Evolutionary conservation across 2,888 invertebrate genomes (phyloP).

Genomic region (Drosophila pseudotakahashii): DNA sequence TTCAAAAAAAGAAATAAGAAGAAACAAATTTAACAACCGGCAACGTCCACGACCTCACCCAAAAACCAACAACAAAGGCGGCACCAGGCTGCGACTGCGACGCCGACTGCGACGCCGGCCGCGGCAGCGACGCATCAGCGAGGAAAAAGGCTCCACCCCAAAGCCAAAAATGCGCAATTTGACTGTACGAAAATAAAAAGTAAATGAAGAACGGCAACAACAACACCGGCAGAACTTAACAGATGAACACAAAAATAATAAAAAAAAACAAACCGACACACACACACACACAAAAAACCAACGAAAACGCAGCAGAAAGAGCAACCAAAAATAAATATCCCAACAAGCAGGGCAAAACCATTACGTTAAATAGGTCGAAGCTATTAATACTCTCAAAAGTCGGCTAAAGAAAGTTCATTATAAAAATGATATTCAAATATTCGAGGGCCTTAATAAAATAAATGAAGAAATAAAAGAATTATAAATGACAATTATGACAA

Average conservation of each 20-base stretch:
- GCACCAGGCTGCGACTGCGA: slow-evolving; percentile 32
- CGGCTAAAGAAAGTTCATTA: not conserved
- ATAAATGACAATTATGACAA: no score
- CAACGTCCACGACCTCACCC: slow-evolving; percentile 74
- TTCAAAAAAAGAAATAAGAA: slow-evolving; percentile 15
- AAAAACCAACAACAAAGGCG: slow-evolving; percentile 52
- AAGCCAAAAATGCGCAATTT: slow-evolving; percentile 78
- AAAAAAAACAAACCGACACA: slow-evolving; percentile 5
- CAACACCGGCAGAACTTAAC: slow-evolving; percentile 61
- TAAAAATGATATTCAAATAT: not conserved
- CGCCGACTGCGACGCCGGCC: slow-evolving; percentile 12
- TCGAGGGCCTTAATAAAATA: no score
- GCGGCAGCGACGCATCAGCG: slow-evolving; percentile 62
- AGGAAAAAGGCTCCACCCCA: slow-evolving; percentile 69
- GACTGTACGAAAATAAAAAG: slow-evolving; percentile 69
- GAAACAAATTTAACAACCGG: slow-evolving; percentile 64
- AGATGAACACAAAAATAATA: slow-evolving; percentile 50
- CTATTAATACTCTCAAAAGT: slow-evolving; percentile 39
- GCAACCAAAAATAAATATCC: slow-evolving; percentile 69
- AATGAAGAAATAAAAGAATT: no score
- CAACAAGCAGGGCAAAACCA: slow-evolving; percentile 45
- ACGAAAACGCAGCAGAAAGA: slow-evolving; percentile 70
- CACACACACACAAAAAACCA: slow-evolving; percentile 61
- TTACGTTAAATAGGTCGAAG: slow-evolving; percentile 38
- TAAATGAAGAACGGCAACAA: slow-evolving; percentile 48